Percentiles rank a stretch among this genome's conserved stretches.
Conservation (phyloP, 2,888 invertebrate genomes). For the Coelopa pilipes region DNA sequence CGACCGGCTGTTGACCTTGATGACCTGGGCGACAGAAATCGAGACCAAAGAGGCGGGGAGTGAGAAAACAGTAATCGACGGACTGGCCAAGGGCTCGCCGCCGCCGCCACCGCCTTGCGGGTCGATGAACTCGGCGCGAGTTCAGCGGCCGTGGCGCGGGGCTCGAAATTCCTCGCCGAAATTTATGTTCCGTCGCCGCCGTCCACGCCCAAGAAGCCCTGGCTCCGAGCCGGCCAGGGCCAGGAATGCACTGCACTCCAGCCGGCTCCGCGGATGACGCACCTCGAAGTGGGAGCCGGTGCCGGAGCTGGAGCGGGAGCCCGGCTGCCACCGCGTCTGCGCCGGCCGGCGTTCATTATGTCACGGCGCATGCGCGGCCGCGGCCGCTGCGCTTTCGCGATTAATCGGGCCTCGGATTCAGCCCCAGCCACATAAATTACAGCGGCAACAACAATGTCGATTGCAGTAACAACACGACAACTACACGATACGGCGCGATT, state of each 20-base stretch:
- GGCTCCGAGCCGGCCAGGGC: not conserved
- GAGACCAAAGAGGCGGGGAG: not conserved
- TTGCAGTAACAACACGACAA: not conserved
- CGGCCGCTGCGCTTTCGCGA: not conserved
- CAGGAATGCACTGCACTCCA: not conserved
- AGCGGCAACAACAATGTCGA: not conserved
- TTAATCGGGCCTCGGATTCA: not conserved
- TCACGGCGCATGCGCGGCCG: conserved; percentile 4
- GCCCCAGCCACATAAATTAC: not conserved
- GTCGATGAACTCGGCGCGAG: not conserved
- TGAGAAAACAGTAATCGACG: not conserved
- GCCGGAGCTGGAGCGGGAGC: not conserved
- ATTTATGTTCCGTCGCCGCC: conserved; percentile 7
- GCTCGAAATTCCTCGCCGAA: not conserved
- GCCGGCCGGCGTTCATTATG: not conserved
- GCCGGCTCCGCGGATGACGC: not conserved
- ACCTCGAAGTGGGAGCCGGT: not conserved
- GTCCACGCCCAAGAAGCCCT: too few relatives aligned
- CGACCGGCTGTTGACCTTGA: conserved; percentile 25
- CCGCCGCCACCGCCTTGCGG: too few relatives aligned
- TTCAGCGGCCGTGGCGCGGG: not conserved
- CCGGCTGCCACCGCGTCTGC: conserved; percentile 19
- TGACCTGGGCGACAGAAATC: conserved; percentile 31
- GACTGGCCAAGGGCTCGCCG: too few relatives aligned
- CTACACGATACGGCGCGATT: conserved; percentile 1